These are phyloP conservation scores for Merluccius polli DNA, from an alignment of 2,797 vertebrate species.

Conservation along the genomic window DNA sequence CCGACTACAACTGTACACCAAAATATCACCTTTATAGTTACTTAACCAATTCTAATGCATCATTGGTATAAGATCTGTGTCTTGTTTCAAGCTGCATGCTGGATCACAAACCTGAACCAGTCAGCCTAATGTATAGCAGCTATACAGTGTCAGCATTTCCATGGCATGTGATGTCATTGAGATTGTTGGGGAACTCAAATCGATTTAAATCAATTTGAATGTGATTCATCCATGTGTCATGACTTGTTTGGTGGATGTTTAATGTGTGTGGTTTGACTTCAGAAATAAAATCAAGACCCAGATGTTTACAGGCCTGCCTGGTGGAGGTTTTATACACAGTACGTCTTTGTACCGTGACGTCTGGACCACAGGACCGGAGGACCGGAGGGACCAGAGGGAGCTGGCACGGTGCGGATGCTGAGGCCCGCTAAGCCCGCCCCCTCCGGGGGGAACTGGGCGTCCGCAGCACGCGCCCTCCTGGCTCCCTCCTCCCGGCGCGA, in stretches of 20 bases:
- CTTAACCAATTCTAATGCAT: not conserved
- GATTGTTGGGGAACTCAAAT: not conserved
- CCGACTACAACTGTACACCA: not conserved
- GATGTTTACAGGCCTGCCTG: not conserved
- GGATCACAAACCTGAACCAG: not conserved
- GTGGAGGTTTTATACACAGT: not conserved
- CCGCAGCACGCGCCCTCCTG: conserved; percentile 42
- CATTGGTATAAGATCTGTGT: not conserved
- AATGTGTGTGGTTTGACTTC: not conserved
- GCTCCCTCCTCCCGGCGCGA: conserved; percentile 14
- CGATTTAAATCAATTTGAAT: not conserved
- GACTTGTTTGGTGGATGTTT: not conserved
- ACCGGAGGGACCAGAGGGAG: no score
- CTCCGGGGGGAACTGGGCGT: conserved; percentile 38
- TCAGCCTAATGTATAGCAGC: not conserved
- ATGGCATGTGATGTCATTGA: not conserved
- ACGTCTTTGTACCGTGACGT: not conserved
- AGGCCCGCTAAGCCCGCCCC: conserved; percentile 41
- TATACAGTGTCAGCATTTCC: not conserved
- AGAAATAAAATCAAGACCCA: not conserved
- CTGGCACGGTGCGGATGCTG: conserved; percentile 38
- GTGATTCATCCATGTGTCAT: not conserved
- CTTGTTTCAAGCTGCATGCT: no score
- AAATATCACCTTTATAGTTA: not conserved
- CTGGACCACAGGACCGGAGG: conserved; percentile 1